phyloP scores from a whole-genome alignment of 1,140 invertebrate genomes.

The Drosophila jambulina region DNA sequence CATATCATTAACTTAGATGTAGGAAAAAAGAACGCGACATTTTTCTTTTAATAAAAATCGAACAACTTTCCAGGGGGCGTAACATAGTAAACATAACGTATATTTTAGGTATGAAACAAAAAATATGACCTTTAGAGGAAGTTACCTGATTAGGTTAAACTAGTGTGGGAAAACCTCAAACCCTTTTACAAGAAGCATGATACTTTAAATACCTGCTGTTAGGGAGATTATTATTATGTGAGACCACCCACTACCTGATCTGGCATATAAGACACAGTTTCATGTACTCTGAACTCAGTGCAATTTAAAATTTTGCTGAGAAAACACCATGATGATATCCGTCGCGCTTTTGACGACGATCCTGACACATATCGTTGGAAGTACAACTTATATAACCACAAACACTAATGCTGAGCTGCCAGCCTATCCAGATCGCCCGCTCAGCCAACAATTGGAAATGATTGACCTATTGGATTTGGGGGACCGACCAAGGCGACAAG shows the following conservation, averaged over 20 bases:
- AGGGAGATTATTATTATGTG: background rate
- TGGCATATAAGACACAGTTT: slow-evolving; percentile 26
- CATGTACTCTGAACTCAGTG: slow-evolving; percentile 10
- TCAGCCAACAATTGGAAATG: slow-evolving; percentile 68
- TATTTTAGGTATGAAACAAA: background rate
- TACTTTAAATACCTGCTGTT: background rate
- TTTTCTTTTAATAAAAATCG: too few species aligned
- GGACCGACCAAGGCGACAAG: slow-evolving; percentile 48
- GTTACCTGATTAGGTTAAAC: background rate
- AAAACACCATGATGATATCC: slow-evolving; percentile 10
- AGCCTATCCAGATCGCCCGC: slow-evolving; percentile 15
- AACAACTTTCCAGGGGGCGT: background rate
- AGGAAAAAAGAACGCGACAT: background rate
- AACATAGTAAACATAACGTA: too few species aligned
- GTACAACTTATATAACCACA: slow-evolving; percentile 39
- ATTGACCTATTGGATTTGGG: slow-evolving; percentile 69
- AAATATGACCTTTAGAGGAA: background rate
- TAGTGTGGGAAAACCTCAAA: background rate
- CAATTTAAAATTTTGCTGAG: background rate
- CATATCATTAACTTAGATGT: background rate
- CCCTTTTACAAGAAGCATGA: background rate
- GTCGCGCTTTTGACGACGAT: slow-evolving; percentile 5
- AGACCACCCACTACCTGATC: slow-evolving; percentile 39
- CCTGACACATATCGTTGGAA: background rate
- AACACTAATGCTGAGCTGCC: slow-evolving; percentile 32